Base-by-base conservation (phyloP, 1,140 invertebrate species). In the Macrobrachium nipponense region DNA sequence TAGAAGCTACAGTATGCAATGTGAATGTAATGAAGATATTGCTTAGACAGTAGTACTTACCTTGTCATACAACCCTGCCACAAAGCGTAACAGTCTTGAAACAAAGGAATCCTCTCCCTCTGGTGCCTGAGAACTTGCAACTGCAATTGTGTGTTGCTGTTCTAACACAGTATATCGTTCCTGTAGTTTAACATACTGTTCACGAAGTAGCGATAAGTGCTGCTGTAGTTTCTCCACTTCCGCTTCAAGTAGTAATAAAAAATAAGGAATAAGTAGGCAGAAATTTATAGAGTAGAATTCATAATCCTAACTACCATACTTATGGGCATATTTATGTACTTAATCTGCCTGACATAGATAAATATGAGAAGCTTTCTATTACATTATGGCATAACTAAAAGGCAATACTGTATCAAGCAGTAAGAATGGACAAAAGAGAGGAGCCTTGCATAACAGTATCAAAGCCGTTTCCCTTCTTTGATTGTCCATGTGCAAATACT, bases 161-260 rank as follows among this genome's bases (percentile, higher is more conserved):
- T 98, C 96, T 10, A 98, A 90, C 89, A 97, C 96, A 7, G 93
- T 93, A 90, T 96, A 95, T 86, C 94, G 93, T n/a, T 93, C 93
- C 90, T 98, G 96, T 18, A 98, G 92, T 91, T 97, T 97, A 0
- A 96, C 94, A 92, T 98, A 98, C 91, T 98, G 96, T 89, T 98
- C 95, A 90, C 96, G 94, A 64, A 98, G 92, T 76, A 98, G 92
- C 64, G 94, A 91, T 88, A 99, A 92, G 90, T 98, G 97, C 90
- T 96, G 95, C 90, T 97, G 95, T 89, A 97, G 93, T 91, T 98
- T 97, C 27, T 92, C 92, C 83, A 94, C 92, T 91, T 95, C 95
- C 85, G 77, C 51, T 51, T 10, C 8, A 51, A 51, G 51, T 51
- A 51, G 12, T 12, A 51, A 51, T 51, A 51, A 8, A 51, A 51